Base-by-base conservation (phyloP, 2,888 invertebrate species). In the Drosophila ezoana region DNA sequence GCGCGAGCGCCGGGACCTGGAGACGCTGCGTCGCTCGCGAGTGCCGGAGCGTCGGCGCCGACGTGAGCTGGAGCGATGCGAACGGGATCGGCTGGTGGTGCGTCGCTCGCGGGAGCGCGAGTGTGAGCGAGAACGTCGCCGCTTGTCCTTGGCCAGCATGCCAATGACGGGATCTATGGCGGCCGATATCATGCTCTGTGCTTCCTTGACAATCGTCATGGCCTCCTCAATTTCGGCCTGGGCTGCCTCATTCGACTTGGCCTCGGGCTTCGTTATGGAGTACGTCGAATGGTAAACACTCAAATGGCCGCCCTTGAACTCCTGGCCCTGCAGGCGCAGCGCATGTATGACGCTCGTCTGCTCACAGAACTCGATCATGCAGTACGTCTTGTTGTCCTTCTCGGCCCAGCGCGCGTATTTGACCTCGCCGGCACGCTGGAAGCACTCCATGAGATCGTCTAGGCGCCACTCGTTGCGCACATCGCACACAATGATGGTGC, bases 211-310 rank as follows among this genome's bases (percentile, higher is more conserved):
- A 72, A 98, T 94, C 47, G 97, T 97, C 98, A 99, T 98, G 0
- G 98, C 98, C 91, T 98, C 98, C 91, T 98, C 98, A 60, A 99
- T 98, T 93, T 98, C 98, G 45, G 96, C 95, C 89, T 98, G 97
- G 0, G 98, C 98, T 1, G 98, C 98, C 91, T 98, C 98, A 90
- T 98, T 98, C 79, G 97, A 98, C 92, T 98, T 98, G 0, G 98
- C 97, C 91, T 98, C 98, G 0, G 98, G 98, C 89, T 97, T 97
- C 1, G 95, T 94, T 72, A 98, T 98, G 0, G 98, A 96, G 90
- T 98, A 97, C 2, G 96, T 97, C 0, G 99, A 96, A 93, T 99
- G 99, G 81, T 95, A 95, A 9, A 99, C 95, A 93, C 95, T 94
- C 3, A 94, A 84, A 6, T 91, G 88, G 74, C 95, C 95, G 9